Evolutionary conservation across 2,113 vertebrate species (phyloP), one percentile per base, ranked within the genome.

Genomic region (Acinonyx jubatus): DNA sequence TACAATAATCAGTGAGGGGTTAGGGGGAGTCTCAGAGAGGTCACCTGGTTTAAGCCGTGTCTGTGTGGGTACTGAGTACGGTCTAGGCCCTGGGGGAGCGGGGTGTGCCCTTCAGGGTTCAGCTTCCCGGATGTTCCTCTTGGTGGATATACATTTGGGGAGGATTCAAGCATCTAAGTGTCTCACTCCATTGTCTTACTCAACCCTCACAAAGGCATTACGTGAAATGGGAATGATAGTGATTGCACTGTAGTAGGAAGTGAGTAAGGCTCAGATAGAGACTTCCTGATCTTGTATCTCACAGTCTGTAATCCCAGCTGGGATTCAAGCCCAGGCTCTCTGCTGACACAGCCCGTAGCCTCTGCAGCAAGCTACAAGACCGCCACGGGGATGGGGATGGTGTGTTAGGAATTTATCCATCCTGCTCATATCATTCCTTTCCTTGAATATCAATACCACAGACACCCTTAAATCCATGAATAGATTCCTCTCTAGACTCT

Each of bases 1-100:
- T 94, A 33, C 89, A 92, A 97, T 74, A 80, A 89, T 91, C 89
- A 55, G 29, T 3, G 71, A 76, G 78, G 23, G 73, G 19, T 52
- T 55, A 3, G 29, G 69, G 73, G 61, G 55, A 41, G 45, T 82
- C 86, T 95, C 61, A 3, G 33, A 10, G 78, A 52, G 66, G 71
- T 92, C 71, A 74, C 73, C 66, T 82, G 41, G 19, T 48, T 80
- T 52, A 85, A 48, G 29, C 38, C 0, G 0, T 65, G 87, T 94
- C 74, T 76, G 1, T 45, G 0, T 14, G 74, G 74, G 48, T 16
- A 0, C 7, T 7, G 36, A 83, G 4, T 11, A 41, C 1, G 3
- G 10, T 25, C 45, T 52, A 33, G 41, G 16, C 38, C 7, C 25
- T 14, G 48, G 0, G 15, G 31, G 3, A 33, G 12, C 3, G 15